Evolutionary conservation across 1,140 invertebrate species (phyloP), one percentile per base, ranked within the genome.

Genomic region (Temnothorax curvispinosus): DNA sequence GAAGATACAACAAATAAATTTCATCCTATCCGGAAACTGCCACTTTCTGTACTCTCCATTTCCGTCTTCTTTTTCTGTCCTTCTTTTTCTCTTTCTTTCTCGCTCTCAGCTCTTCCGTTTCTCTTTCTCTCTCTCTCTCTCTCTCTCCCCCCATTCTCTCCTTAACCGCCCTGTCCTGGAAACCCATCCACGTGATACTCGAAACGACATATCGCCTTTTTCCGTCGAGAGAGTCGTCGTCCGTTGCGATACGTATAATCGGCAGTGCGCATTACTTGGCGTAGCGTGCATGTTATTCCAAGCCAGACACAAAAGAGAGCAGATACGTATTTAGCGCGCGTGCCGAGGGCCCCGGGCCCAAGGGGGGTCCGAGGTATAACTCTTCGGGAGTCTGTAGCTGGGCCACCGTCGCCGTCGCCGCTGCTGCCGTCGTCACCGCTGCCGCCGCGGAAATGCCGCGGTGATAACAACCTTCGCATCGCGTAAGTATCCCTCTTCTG

Each of bases 281-380:
- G 27, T 89, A 89, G 85, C 85, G 88, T 90, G 89, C 89, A 89
- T 90, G 89, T 90, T 90, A 50, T 85, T 85, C 9, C 71, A 47
- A 64, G 47, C 62, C 74, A 84, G n/a, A 84, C n/a, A 47, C 62
- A 75, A 75, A 64, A 41, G 21, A 54, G 47, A 21, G 47, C 74
- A 85, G 74, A 85, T 41, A 44, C 44, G 72, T n/a, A 85, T 65
- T 44, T 65, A 65, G 62, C 52, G 60, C 52, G 54, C n/a, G 47
- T 41, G 64, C 44, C n/a, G 32, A 32, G 56, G 67, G 41, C 15
- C 41, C 54, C 3, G n/a, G 54, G 54, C 32, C 9, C 50, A 44
- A 47, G 47, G n/a, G 52, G 80, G 21, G 3, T 32, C 69, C n/a
- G 35, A 71, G 21, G 3, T 58, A 18, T 44, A 27, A 27, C 15